phyloP scores from a whole-genome alignment of 2,797 vertebrate species.

The Girardinus metallicus region DNA sequence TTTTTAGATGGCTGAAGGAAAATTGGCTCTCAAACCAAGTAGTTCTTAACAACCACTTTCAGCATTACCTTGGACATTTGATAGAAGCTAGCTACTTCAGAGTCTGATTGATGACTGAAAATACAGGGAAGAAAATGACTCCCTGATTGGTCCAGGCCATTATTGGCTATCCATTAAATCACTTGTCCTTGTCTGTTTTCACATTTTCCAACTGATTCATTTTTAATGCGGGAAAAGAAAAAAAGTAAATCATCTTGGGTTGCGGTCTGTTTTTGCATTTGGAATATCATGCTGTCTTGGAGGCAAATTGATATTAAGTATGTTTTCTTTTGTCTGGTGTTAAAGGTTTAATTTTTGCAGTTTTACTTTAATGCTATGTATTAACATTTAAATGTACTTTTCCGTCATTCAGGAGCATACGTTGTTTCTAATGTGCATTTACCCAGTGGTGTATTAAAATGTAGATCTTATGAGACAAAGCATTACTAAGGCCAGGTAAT shows the following conservation, averaged over 20 bases:
- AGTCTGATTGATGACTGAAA: slow-evolving; percentile 21
- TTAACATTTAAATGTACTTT: background rate
- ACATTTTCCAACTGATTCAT: background rate
- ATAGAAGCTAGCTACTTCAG: slow-evolving; percentile 10
- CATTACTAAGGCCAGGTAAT: slow-evolving; percentile 43
- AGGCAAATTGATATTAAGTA: background rate
- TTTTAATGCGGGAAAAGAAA: background rate
- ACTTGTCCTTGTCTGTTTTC: slow-evolving; percentile 6
- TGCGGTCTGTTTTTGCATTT: background rate
- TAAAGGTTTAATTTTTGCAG: background rate
- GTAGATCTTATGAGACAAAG: slow-evolving; percentile 25
- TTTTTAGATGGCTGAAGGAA: slow-evolving; percentile 10
- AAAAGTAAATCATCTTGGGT: background rate
- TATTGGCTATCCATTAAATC: slow-evolving; percentile 19
- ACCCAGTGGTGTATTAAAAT: slow-evolving; percentile 22
- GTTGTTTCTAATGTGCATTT: slow-evolving; percentile 12
- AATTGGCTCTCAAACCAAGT: slow-evolving; percentile 19
- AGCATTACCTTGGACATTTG: slow-evolving; percentile 7
- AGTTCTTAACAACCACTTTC: slow-evolving; percentile 12
- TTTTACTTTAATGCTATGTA: background rate
- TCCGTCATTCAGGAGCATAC: background rate
- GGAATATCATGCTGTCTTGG: background rate
- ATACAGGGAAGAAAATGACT: slow-evolving; percentile 13
- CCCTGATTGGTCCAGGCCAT: slow-evolving; percentile 23
- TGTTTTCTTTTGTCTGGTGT: background rate